Evolutionary conservation across 2,888 invertebrate species (phyloP).

Genomic region (Imbricaverruca yamaguchii): DNA sequence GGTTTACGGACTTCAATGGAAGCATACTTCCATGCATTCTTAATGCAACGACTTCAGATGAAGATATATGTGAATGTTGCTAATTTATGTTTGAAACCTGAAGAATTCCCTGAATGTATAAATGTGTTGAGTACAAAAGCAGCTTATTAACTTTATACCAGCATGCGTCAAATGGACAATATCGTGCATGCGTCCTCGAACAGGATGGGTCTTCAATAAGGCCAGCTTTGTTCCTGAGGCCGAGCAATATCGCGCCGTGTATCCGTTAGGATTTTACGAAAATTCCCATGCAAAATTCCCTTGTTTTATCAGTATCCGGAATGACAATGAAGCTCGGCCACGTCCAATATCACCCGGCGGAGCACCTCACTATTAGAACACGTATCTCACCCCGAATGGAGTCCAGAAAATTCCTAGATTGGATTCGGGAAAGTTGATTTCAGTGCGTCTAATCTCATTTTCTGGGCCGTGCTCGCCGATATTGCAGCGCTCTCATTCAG

Average conservation of each 20-base stretch:
- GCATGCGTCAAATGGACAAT: background rate
- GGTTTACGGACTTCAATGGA: background rate
- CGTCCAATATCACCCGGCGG: background rate
- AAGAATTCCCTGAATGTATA: background rate
- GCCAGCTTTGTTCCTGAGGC: background rate
- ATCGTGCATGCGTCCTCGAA: no score
- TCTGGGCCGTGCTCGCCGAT: background rate
- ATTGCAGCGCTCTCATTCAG: conserved; percentile 8
- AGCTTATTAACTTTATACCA: background rate
- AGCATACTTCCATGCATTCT: background rate
- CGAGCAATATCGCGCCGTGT: background rate
- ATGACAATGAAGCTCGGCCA: background rate
- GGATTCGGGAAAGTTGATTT: conserved; percentile 19
- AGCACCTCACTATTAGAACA: background rate
- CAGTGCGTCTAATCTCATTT: conserved; percentile 15
- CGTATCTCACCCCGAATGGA: conserved; percentile 16
- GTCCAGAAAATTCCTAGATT: conserved; percentile 21
- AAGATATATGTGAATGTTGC: background rate
- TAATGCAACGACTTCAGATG: background rate
- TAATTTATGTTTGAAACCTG: background rate
- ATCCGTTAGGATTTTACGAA: background rate
- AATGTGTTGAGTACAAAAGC: background rate
- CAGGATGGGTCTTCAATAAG: background rate
- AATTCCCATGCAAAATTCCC: background rate
- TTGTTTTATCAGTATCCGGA: background rate